These are phyloP conservation scores for Daptonema setosum DNA, from an alignment of 2,888 invertebrate genomes.

Conservation along the genomic window DNA sequence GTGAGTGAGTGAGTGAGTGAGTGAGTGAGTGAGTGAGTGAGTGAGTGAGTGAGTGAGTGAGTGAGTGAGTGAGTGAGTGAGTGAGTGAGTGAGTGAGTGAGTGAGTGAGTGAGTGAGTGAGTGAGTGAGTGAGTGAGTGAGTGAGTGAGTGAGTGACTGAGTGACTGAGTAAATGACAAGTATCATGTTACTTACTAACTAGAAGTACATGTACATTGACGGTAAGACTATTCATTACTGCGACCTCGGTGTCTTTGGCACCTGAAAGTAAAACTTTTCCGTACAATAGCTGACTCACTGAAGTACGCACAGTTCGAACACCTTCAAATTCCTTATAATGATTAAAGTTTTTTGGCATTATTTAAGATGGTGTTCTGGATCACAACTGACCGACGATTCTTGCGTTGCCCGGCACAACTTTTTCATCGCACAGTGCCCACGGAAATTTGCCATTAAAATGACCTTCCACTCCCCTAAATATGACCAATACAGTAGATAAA, in stretches of 20 bases:
- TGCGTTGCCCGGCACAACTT: conserved; percentile 25
- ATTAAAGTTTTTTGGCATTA: neutral
- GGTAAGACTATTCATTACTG: conserved; percentile 38
- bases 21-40: too few species aligned
- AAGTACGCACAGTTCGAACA: too few species aligned
- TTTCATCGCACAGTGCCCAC: conserved; percentile 32
- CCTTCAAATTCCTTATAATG: too few species aligned
- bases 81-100: too few species aligned
- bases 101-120: too few species aligned
- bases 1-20: too few species aligned
- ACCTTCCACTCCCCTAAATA: conserved; percentile 24
- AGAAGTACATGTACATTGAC: conserved; percentile 35
- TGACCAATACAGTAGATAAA: neutral
- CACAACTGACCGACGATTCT: conserved; percentile 28
- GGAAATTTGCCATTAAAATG: conserved; percentile 30
- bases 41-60: too few species aligned
- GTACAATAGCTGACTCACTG: too few species aligned
- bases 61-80: too few species aligned
- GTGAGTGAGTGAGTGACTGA: too few species aligned
- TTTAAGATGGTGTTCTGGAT: neutral
- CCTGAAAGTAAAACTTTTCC: too few species aligned
- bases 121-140: too few species aligned
- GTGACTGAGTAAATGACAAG: neutral
- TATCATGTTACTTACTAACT: neutral
- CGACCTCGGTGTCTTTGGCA: conserved; percentile 32